Evolutionary conservation across 2,888 invertebrate species (phyloP).

Genomic region (Flabesymbios commensalis): DNA sequence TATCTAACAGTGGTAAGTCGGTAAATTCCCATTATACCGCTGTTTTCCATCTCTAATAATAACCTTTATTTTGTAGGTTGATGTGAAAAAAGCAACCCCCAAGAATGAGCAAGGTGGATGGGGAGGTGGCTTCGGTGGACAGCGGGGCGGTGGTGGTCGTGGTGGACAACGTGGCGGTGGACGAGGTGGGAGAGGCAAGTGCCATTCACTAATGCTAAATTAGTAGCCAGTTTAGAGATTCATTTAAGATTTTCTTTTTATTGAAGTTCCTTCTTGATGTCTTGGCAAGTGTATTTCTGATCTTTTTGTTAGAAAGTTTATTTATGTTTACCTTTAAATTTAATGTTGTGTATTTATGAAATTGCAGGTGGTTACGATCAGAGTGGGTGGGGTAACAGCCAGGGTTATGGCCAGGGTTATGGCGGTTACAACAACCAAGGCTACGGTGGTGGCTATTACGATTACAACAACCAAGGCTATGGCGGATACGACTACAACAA

Average conservation of each 20-base stretch:
- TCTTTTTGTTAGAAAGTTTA: not conserved
- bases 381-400: not conserved
- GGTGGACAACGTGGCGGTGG: too few species aligned
- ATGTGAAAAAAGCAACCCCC: constrained; percentile 94
- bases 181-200: constrained; percentile 16
- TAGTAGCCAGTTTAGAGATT: not conserved
- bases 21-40: too few species aligned
- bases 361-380: not conserved
- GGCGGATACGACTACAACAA: constrained; percentile 60
- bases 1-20: too few species aligned
- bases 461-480: constrained; percentile 53
- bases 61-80: too few species aligned
- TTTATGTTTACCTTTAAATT: not conserved
- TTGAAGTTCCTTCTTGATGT: not conserved
- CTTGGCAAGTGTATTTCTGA: not conserved
- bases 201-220: too few species aligned
- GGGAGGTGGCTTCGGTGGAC: constrained; percentile 65
- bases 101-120: constrained; percentile 58
- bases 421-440: constrained; percentile 43
- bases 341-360: not conserved
- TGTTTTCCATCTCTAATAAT: too few species aligned
- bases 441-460: constrained; percentile 9
- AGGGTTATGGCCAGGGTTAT: constrained; percentile 25
- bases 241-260: not conserved
- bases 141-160: constrained; percentile 64